phyloP scores from a whole-genome alignment of 1,140 invertebrate species.

The Riptortus pedestris region DNA sequence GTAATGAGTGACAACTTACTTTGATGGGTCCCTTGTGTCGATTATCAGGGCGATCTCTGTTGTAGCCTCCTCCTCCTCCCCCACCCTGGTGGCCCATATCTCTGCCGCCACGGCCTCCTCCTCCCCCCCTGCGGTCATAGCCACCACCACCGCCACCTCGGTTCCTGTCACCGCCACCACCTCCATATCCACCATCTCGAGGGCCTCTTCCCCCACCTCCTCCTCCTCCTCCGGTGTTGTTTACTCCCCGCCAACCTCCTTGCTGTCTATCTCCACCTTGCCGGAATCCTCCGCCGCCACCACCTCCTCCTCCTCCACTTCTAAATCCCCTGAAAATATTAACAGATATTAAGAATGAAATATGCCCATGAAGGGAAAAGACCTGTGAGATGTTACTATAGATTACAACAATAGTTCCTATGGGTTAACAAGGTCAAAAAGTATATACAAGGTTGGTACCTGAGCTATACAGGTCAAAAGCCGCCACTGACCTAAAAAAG shows the following conservation, averaged over 20 bases:
- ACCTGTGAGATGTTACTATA: too few species aligned
- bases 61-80: not conserved
- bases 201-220: slow-evolving; percentile 15
- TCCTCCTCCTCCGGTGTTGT: slow-evolving; percentile 21
- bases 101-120: not conserved
- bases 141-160: slow-evolving; percentile 16
- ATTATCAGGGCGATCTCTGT: not conserved
- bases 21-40: too few species aligned
- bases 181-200: slow-evolving; percentile 15
- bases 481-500: too few species aligned
- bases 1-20: too few species aligned
- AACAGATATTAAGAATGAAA: too few species aligned
- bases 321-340: slow-evolving; percentile 11
- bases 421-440: too few species aligned
- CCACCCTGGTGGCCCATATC: not conserved
- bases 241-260: slow-evolving; percentile 20
- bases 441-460: too few species aligned
- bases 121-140: not conserved
- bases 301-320: not conserved
- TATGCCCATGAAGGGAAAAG: too few species aligned
- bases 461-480: too few species aligned
- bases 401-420: too few species aligned
- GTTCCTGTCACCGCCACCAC: slow-evolving; percentile 9
- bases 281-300: slow-evolving; percentile 15
- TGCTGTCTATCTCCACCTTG: slow-evolving; percentile 21